These are phyloP conservation scores for Xylota sylvarum DNA, from an alignment of 2,888 invertebrate species.

Conservation along the genomic window DNA sequence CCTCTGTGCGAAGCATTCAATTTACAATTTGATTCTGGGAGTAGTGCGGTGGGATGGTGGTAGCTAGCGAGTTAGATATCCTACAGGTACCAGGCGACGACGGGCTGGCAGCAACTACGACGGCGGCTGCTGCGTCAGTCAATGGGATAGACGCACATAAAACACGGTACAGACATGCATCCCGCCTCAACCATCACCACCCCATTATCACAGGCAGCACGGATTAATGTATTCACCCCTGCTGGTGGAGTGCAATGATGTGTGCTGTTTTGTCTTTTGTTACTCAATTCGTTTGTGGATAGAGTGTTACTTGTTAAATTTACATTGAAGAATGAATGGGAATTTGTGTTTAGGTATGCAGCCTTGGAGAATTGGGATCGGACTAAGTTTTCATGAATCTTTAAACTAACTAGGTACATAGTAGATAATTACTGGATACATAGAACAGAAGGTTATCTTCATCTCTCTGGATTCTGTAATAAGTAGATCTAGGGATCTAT, in stretches of 20 bases:
- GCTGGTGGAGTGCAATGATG: constrained; percentile 65
- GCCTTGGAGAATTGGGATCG: too few relatives aligned
- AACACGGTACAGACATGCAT: constrained; percentile 34
- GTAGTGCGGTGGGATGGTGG: constrained; percentile 1
- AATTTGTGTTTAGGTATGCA: too few relatives aligned
- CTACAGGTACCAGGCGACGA: constrained; percentile 48
- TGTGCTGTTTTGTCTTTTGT: constrained; percentile 65
- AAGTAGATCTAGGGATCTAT: too few relatives aligned
- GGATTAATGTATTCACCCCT: constrained; percentile 71
- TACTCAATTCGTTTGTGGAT: constrained; percentile 52
- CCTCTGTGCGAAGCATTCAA: constrained; percentile 18
- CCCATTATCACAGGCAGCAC: constrained; percentile 35
- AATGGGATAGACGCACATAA: constrained; percentile 33
- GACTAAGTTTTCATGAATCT: too few relatives aligned
- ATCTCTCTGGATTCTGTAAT: too few relatives aligned
- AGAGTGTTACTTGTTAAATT: constrained; percentile 21
- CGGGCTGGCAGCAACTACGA: background rate
- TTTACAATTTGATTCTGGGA: constrained; percentile 37
- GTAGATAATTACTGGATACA: too few relatives aligned
- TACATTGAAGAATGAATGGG: constrained; percentile 6
- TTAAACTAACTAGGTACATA: too few relatives aligned
- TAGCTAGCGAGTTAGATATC: constrained; percentile 10
- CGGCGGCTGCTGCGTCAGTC: constrained; percentile 43
- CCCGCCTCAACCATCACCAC: constrained; percentile 65
- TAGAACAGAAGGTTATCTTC: too few relatives aligned